These are phyloP conservation scores for Lophotis ruficrista DNA, from an alignment of 2,113 vertebrate species.

Conservation along the genomic window DNA sequence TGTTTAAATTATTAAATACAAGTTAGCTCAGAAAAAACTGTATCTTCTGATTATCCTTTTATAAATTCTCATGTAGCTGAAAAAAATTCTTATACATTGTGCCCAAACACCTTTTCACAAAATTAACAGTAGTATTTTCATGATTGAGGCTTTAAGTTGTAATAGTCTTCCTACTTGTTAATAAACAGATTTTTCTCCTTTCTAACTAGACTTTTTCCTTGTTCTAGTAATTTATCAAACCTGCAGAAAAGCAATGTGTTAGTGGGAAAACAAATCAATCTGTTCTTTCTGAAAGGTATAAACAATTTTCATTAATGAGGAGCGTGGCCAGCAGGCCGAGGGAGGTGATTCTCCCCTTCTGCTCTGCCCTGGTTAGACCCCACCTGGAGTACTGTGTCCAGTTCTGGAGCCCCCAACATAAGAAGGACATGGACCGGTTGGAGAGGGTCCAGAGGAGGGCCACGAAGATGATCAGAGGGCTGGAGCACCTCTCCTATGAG, in stretches of 20 bases:
- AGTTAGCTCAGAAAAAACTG: neutral
- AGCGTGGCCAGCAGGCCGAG: no score
- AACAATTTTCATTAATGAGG: conserved; percentile 1
- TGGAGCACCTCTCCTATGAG: no score
- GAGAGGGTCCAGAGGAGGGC: no score
- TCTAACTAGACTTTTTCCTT: neutral
- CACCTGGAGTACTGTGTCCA: no score
- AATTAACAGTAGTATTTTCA: neutral
- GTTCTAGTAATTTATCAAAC: conserved; percentile 10
- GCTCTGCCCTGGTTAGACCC: no score
- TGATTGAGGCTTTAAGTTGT: neutral
- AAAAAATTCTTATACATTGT: neutral
- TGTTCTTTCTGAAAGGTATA: conserved; percentile 17
- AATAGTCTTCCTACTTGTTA: neutral
- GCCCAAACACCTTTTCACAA: neutral
- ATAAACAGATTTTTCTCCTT: conserved; percentile 8
- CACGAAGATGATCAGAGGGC: no score
- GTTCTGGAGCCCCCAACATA: no score
- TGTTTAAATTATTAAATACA: neutral
- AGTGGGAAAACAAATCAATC: conserved; percentile 43
- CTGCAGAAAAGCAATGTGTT: neutral
- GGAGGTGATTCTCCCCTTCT: no score
- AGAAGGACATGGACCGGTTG: no score
- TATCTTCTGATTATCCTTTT: neutral
- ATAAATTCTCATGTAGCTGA: neutral